A percentile compares a stretch with the other conserved stretches of the same genome.
Evolutionary conservation across 2,797 vertebrate species (phyloP).

Genomic region (Echeneis naucrates): DNA sequence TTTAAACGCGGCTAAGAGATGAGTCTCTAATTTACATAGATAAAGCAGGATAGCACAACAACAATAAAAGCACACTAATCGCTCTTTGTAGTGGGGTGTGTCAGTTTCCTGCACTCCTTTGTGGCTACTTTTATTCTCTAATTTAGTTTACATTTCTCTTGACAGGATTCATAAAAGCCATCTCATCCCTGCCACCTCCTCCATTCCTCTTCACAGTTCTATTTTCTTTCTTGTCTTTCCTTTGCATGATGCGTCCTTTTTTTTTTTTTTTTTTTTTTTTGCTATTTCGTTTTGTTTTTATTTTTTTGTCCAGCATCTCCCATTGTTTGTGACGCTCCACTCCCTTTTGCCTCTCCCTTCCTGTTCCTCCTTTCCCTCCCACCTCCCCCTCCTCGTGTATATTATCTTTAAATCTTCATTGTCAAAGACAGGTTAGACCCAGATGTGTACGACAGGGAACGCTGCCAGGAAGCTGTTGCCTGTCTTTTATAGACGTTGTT

Average conservation of each 20-base stretch:
- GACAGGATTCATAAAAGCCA: constrained; percentile 20
- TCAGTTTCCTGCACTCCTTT: constrained; percentile 33
- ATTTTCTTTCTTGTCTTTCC: constrained; percentile 14
- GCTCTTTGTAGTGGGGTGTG: constrained; percentile 14
- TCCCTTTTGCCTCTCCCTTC: constrained; percentile 7
- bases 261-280: constrained; percentile 38
- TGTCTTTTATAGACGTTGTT: constrained; percentile 17
- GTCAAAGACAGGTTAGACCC: constrained; percentile 36
- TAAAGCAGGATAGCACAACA: constrained; percentile 20
- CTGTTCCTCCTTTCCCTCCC: constrained; percentile 5
- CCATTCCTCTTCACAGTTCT: constrained; percentile 16
- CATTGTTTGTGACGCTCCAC: constrained; percentile 22
- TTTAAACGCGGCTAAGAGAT: not conserved
- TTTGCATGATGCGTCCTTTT: constrained; percentile 31
- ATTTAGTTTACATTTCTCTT: constrained; percentile 3
- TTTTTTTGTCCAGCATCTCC: constrained; percentile 40
- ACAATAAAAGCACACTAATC: not conserved
- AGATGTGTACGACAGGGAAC: constrained; percentile 18
- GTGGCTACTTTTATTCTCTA: constrained; percentile 18
- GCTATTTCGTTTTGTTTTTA: constrained; percentile 28
- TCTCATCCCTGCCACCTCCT: constrained; percentile 27
- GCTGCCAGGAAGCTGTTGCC: constrained; percentile 24
- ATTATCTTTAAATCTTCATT: no score
- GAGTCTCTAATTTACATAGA: constrained; percentile 1
- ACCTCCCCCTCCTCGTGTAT: constrained; percentile 8